Evolutionary conservation across 2,888 invertebrate species (phyloP), one percentile per base, ranked within the genome.

Genomic region (Papilio gigon): DNA sequence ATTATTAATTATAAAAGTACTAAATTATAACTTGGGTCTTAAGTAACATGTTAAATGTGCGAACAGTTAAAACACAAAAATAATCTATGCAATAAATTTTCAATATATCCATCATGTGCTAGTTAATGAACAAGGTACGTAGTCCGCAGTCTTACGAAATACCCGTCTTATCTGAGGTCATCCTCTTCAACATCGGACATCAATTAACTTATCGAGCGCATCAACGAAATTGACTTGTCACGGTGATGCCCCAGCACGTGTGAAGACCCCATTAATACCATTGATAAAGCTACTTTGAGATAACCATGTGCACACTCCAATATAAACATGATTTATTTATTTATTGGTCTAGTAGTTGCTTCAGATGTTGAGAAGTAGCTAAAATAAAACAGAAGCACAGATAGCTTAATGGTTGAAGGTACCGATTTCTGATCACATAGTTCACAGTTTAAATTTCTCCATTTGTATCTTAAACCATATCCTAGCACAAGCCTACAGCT

Each of bases 221-320:
- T 88, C 87, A 83, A 80, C 78, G 75, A 83, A 89, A 90, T 89
- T 86, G 83, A 83, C 89, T 84, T 84, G 88, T 89, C 89, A 89
- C 83, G 85, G 74, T 72, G 73, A 77, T 47, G 71, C 77, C 75
- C 77, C 77, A 77, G 73, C 73, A 71, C 76, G 82, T 83, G 82
- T 82, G 78, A 80, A 78, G 77, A 75, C 74, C 77, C 79, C 79
- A 77, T 77, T 77, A 71, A 71, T 59, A 53, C 30, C 53, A 53
- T 53, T 53, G 53, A 53, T 53, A 17, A 53, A 53, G 53, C n/a
- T 30, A 27, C 53, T 30, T 53, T n/a, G 17, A 27, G n/a, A 17
- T 22, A 22, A 25, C 25, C 5, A 12, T 12, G 5, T n/a, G 17
- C 14, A n/a, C 17, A 6, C 14, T 37, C 37, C 1, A 17, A 5